phyloP scores from a whole-genome alignment of 2,113 vertebrate species.

The Paralichthys olivaceus region DNA sequence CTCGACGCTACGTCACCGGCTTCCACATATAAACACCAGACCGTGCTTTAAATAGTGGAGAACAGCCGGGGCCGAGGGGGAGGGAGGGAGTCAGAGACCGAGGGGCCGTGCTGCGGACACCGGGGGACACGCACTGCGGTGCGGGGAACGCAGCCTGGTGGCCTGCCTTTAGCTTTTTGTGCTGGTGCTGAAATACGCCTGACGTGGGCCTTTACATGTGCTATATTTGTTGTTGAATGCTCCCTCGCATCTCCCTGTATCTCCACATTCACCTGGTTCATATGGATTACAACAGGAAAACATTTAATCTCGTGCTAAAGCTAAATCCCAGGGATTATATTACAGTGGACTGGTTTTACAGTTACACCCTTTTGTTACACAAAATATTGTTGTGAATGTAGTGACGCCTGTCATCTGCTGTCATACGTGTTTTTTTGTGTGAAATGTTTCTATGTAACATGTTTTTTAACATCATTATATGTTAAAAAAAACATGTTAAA shows the following conservation, averaged over 20 bases:
- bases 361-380: no score
- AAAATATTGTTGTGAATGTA: not conserved
- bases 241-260: not conserved
- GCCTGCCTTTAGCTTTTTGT: not conserved
- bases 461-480: no score
- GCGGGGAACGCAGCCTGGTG: constrained; percentile 3
- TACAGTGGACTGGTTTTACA: not conserved
- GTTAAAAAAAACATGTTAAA: no score
- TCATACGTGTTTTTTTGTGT: no score
- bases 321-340: not conserved
- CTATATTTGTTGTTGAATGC: not conserved
- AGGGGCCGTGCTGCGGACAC: constrained; percentile 55
- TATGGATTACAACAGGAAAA: not conserved
- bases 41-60: constrained; percentile 95
- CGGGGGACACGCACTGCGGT: not conserved
- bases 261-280: not conserved
- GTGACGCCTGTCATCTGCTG: not conserved
- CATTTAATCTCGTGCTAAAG: no score
- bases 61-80: constrained; percentile 67
- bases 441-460: no score
- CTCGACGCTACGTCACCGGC: constrained; percentile 94
- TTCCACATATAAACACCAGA: constrained; percentile 95
- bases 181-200: not conserved
- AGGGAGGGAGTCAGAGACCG: constrained; percentile 44
- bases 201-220: not conserved